phyloP scores from a whole-genome alignment of 2,888 invertebrate genomes.

The Spisula subtruncata region DNA sequence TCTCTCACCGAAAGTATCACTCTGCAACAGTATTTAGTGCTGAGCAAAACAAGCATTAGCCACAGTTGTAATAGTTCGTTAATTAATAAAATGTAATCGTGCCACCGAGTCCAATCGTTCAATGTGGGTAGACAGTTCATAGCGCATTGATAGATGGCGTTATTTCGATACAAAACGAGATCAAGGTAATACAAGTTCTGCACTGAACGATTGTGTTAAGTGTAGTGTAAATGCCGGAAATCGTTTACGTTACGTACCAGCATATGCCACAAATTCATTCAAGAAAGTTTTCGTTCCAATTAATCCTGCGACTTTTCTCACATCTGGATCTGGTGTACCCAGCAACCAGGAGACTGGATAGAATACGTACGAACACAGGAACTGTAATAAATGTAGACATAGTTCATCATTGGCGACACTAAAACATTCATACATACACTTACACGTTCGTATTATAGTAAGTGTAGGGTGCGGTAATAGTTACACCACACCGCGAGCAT shows the following conservation, averaged over 20 bases:
- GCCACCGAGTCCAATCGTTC: too few species aligned
- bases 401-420: too few species aligned
- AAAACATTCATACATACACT: too few species aligned
- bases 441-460: too few species aligned
- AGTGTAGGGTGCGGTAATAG: too few species aligned
- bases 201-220: not conserved
- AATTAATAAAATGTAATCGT: too few species aligned
- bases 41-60: too few species aligned
- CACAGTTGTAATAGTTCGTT: too few species aligned
- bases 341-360: slow-evolving; percentile 96
- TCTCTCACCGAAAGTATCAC: too few species aligned
- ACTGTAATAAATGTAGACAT: slow-evolving; percentile 72
- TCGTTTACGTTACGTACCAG: slow-evolving; percentile 44
- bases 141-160: not conserved
- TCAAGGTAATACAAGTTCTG: not conserved
- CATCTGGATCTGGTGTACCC: slow-evolving; percentile 91
- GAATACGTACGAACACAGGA: slow-evolving; percentile 94
- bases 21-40: too few species aligned
- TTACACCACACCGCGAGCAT: too few species aligned
- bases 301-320: slow-evolving; percentile 93
- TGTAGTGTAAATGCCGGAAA: not conserved
- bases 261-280: slow-evolving; percentile 97
- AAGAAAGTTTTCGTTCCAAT: slow-evolving; percentile 96
- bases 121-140: too few species aligned
- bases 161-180: not conserved